Evolutionary conservation across 64 coral and sea anemone species (phyloP), one percentile per base, ranked within the genome.

Genomic region (Pachyseris speciosa): DNA sequence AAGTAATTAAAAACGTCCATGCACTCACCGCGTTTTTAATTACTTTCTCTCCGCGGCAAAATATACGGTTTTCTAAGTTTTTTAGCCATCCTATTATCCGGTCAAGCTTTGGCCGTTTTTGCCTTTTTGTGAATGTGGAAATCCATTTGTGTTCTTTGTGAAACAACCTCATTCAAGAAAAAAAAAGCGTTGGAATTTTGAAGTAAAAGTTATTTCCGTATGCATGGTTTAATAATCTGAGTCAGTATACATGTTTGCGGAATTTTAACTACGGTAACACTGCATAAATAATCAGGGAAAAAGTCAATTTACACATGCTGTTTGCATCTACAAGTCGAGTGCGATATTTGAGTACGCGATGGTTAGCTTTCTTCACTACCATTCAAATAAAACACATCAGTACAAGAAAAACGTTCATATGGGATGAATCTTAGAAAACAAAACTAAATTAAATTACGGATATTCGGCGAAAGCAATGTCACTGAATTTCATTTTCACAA

Each of bases 221-320:
- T 4, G 4, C 4, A 4, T 45, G 4, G 4, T 4, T 45, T 45
- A 11, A 45, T 68, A 17, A 1, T 67, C 10, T n/a, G 30, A 32
- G 12, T 15, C 47, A 79, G 50, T 79, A 79, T 53, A 58, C 49
- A 79, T 34, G 16, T 37, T 81, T 63, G 77, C 26, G 77, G 77
- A 81, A 63, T 81, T 60, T 12, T 25, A 81, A 81, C 77, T 37
- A 38, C 50, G 34, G 77, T 26, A 17, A 63, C 51, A 61, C 7
- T 37, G 77, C 77, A 58, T 81, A 58, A 39, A 59, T 81, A 37
- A 81, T 81, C 63, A 60, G 52, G 20, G 63, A 30, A 30, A 79
- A 61, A 81, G 28, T 55, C 34, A 31, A 38, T 36, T 55, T n/a
- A 3, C 9, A 36, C 77, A 81, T 39, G n/a, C 52, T 81, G 32